Conservation (phyloP, 1,140 invertebrate species). For the Thaumatotibia leucotreta region DNA sequence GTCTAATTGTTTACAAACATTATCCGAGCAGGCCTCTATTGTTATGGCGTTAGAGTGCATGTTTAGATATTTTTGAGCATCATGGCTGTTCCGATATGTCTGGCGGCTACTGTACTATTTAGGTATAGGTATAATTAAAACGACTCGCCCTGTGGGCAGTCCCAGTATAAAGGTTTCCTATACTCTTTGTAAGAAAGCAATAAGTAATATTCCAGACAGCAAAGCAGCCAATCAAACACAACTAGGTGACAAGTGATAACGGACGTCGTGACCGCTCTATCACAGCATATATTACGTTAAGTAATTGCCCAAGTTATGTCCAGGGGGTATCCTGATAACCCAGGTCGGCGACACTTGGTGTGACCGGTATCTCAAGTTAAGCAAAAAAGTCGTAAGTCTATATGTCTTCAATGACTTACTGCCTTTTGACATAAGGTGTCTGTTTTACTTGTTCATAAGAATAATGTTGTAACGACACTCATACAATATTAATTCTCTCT, state of each 20-base stretch:
- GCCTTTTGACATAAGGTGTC: not conserved
- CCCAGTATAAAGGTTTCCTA: no score
- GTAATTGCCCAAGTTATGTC: not conserved
- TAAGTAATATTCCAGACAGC: not conserved
- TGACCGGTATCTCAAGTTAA: not conserved
- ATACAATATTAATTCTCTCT: not conserved
- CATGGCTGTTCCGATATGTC: no score
- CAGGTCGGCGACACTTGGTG: not conserved
- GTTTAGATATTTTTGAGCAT: no score
- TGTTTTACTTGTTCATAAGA: not conserved
- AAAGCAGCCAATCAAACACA: not conserved
- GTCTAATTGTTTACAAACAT: no score
- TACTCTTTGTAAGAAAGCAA: no score
- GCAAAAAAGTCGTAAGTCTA: not conserved
- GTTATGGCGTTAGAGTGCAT: no score
- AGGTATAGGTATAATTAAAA: no score
- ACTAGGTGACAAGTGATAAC: not conserved
- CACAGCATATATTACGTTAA: not conserved
- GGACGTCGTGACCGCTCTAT: not conserved
- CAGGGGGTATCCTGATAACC: slow-evolving; percentile 6
- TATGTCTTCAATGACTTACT: not conserved
- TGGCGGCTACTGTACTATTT: no score
- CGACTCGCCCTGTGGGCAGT: no score
- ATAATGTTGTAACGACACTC: not conserved
- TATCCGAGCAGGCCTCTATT: no score